Conservation (phyloP, 2,797 vertebrate species). For the Dryobates pubescens region DNA sequence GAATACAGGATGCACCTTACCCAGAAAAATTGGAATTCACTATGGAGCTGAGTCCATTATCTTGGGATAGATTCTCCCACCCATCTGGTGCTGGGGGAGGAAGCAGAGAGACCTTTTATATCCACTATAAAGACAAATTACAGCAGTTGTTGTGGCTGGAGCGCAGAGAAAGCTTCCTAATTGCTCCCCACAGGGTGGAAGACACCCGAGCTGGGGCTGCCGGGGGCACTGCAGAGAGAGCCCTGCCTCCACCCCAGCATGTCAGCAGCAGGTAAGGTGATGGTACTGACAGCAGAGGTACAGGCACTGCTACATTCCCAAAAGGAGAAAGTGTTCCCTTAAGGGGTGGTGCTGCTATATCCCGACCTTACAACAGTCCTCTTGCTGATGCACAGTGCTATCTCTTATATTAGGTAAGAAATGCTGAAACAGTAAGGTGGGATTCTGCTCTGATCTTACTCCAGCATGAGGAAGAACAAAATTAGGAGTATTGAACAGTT, state of each 20-base stretch:
- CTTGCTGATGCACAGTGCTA: background rate
- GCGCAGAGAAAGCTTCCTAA: background rate
- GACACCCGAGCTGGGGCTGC: background rate
- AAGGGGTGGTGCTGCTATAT: background rate
- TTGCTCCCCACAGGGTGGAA: conserved; percentile 7
- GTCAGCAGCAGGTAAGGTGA: background rate
- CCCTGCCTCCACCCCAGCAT: background rate
- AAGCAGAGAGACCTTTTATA: background rate
- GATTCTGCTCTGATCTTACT: background rate
- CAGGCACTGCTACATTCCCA: accelerated
- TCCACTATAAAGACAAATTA: background rate
- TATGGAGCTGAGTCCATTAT: background rate
- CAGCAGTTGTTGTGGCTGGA: background rate
- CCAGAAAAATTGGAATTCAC: background rate
- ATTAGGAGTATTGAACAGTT: background rate
- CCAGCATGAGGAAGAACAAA: background rate
- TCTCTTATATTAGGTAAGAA: background rate
- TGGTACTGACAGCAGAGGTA: background rate
- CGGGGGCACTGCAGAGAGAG: background rate
- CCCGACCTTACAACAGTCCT: background rate
- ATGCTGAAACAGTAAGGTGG: background rate
- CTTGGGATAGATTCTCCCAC: background rate
- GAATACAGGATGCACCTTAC: background rate
- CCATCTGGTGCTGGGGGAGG: background rate
- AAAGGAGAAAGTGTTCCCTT: background rate